These are phyloP conservation scores for Oryzias curvinotus DNA, from an alignment of 2,113 vertebrate species.

Conservation along the genomic window DNA sequence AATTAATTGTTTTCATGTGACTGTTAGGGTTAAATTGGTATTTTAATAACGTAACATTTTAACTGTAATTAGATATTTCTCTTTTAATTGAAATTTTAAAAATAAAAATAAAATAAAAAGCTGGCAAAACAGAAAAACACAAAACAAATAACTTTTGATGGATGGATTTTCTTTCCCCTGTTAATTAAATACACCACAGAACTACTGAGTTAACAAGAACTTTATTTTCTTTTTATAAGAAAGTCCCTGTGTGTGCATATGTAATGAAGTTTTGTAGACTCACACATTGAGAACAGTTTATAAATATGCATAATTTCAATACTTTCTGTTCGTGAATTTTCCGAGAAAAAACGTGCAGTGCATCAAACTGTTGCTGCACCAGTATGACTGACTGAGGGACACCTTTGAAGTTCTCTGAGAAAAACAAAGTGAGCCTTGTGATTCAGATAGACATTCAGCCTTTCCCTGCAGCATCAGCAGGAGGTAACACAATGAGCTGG, in stretches of 20 bases:
- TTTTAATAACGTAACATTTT: too few species aligned
- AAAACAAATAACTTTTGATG: neutral
- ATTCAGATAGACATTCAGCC: conserved; percentile 4
- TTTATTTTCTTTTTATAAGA: conserved; percentile 48
- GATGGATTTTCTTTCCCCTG: conserved; percentile 2
- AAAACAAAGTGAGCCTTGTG: conserved; percentile 23
- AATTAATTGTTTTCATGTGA: too few species aligned
- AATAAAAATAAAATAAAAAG: too few species aligned
- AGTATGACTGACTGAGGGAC: conserved; percentile 20
- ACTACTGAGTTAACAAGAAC: conserved; percentile 24
- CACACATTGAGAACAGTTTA: conserved; percentile 38
- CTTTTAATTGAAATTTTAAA: too few species aligned
- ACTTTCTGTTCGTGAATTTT: conserved; percentile 46
- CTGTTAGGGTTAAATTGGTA: too few species aligned
- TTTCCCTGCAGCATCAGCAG: conserved; percentile 32
- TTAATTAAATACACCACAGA: conserved; percentile 32
- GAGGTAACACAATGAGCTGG: conserved; percentile 29
- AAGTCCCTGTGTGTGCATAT: conserved; percentile 57
- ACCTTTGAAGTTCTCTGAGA: conserved; percentile 19
- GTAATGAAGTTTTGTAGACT: conserved; percentile 51
- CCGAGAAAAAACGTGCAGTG: conserved; percentile 21
- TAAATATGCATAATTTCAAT: conserved; percentile 63
- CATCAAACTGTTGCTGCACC: conserved; percentile 13
- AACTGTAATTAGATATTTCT: too few species aligned
- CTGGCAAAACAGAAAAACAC: neutral